Base-by-base conservation (phyloP, 1,140 invertebrate species). In the Pachypsylla venusta region DNA sequence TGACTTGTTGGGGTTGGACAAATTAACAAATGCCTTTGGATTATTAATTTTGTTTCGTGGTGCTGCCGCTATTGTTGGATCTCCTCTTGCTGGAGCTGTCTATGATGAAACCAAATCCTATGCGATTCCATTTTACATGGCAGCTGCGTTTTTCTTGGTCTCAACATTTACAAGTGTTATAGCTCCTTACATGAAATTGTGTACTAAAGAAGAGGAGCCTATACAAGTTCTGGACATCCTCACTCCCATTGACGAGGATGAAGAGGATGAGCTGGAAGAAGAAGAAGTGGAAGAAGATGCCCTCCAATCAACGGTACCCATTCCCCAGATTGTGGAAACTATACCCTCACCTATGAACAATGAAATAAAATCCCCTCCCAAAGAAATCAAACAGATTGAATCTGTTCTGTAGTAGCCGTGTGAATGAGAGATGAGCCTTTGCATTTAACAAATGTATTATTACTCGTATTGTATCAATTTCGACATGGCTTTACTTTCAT, bases 21-120 rank as follows among this genome's bases (percentile, higher is more conserved):
- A 91, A 72, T 74, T 98, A 61, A 97, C 94, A 35, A 98, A 94
- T 70, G 93, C 93, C 20, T 99, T 98, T 72, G 95, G 95, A 27
- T 76, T 98, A 56, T 75, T 98, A 53, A 93, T 96, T 64, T 75
- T 98, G 62, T 95, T 96, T 75, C 81, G 94, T 72, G 95, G 95
- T 20, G 83, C 86, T 27, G 89, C 93, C 0, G 87, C 90, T 2
- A 87, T 97, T 30, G 74, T 95, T 35, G 87, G 87, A 1, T 84
- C 85, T 5, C 86, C 86, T 3, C 70, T 89, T 42, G 83, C 84
- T 66, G 94, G 93, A 57, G 82, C 82, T 27, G 80, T 98, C 22
- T 94, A 86, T 66, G 93, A 98, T 69, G 77, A 81, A 0, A 95
- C 91, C 0, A 70, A 82, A 59, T 83, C 81, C 62, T 98, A 94